These are phyloP conservation scores for Capromys pilorides DNA, from an alignment of 2,797 vertebrate species.

Conservation along the genomic window DNA sequence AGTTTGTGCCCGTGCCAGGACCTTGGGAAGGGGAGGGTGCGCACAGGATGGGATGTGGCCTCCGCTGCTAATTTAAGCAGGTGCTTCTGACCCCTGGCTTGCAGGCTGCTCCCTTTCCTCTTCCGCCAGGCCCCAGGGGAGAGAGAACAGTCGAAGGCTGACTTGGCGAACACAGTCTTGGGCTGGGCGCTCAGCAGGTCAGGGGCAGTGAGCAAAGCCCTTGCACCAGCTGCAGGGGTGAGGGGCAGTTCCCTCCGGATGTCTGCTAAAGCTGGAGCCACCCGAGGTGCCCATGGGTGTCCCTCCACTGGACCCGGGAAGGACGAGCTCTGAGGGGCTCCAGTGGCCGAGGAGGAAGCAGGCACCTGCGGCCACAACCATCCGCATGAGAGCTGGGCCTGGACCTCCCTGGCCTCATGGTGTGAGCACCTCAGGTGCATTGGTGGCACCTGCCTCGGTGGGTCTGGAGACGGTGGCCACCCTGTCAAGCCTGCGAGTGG, in stretches of 20 bases:
- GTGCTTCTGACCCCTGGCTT: fast-evolving
- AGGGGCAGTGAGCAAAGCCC: not conserved
- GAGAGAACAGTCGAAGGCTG: fast-evolving
- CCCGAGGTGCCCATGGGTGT: fast-evolving
- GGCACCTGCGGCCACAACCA: fast-evolving
- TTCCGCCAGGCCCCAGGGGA: fast-evolving
- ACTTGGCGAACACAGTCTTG: fast-evolving
- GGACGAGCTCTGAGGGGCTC: fast-evolving
- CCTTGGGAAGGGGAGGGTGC: fast-evolving
- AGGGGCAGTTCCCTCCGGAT: fast-evolving
- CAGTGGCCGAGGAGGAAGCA: fast-evolving
- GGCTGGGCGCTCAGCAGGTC: fast-evolving
- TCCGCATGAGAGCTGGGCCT: not conserved
- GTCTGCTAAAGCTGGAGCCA: no score
- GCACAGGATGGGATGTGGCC: fast-evolving
- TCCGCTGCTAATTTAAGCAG: fast-evolving
- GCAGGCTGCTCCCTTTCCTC: fast-evolving
- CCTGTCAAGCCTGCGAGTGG: not conserved
- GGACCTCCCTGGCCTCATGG: fast-evolving
- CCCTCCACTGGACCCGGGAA: fast-evolving
- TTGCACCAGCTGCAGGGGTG: no score
- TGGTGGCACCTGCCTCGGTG: no score
- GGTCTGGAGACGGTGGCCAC: fast-evolving
- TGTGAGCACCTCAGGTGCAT: not conserved
- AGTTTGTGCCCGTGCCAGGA: fast-evolving